phyloP scores from a whole-genome alignment of 2,113 vertebrate genomes.

The Typhlomys cinereus region DNA sequence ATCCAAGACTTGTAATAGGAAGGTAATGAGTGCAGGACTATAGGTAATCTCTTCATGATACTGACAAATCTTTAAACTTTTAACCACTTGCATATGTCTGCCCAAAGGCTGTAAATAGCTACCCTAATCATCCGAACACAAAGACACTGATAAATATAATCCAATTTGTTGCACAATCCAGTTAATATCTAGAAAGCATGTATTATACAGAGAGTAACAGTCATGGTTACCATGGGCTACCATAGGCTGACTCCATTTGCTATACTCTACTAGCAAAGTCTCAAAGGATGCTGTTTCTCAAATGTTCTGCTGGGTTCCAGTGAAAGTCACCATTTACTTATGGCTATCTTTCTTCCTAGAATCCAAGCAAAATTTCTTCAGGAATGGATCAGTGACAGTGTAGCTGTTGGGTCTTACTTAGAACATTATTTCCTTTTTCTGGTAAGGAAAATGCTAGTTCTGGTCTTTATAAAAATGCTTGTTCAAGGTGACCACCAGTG shows the following conservation, averaged over 20 bases:
- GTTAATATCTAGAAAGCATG: neutral
- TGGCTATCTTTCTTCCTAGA: conserved; percentile 38
- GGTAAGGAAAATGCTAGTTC: neutral
- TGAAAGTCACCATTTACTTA: conserved; percentile 52
- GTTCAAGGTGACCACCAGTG: too few species aligned
- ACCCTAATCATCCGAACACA: neutral
- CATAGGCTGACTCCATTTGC: neutral
- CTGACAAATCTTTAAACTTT: neutral
- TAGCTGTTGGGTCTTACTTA: conserved; percentile 41
- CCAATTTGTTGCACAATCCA: conserved; percentile 8
- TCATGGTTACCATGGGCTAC: conserved; percentile 8
- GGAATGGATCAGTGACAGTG: neutral
- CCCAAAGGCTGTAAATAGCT: neutral
- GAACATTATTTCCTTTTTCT: conserved; percentile 35
- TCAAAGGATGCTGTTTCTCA: conserved; percentile 35
- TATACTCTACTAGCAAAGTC: neutral
- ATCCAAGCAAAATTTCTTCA: conserved; percentile 30
- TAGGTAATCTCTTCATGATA: too few species aligned
- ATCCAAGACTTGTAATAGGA: too few species aligned
- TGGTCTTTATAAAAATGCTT: conserved; percentile 48
- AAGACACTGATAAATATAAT: neutral
- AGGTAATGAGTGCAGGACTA: too few species aligned
- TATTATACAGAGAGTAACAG: conserved; percentile 45
- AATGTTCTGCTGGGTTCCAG: conserved; percentile 32
- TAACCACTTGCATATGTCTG: neutral